phyloP scores from a whole-genome alignment of 2,113 vertebrate genomes.

The Lamprologus sp. region DNA sequence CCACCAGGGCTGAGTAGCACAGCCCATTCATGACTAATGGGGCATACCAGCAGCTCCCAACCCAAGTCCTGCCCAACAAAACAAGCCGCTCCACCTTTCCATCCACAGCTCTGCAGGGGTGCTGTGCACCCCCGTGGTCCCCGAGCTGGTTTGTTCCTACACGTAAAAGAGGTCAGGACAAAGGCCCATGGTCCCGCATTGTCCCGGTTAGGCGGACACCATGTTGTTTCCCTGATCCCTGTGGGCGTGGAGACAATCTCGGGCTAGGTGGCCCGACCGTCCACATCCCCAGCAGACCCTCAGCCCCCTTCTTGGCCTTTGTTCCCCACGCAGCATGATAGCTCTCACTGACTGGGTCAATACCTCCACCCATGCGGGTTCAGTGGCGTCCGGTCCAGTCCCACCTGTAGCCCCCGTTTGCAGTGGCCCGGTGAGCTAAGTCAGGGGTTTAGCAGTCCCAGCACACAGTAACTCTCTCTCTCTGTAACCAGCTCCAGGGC shows the following conservation, averaged over 20 bases:
- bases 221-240: background rate
- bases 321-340: fast-evolving
- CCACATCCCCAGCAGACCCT: background rate
- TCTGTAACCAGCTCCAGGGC: background rate
- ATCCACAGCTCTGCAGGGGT: background rate
- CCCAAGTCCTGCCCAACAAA: background rate
- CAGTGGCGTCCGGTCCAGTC: fast-evolving
- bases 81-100: background rate
- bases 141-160: background rate
- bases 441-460: background rate
- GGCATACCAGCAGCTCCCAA: background rate
- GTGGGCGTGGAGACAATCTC: no score
- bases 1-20: background rate
- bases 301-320: background rate
- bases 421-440: fast-evolving
- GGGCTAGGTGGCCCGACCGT: background rate
- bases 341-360: background rate
- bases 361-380: fast-evolving
- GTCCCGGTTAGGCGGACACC: fast-evolving
- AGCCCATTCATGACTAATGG: background rate
- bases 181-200: background rate
- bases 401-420: fast-evolving
- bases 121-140: background rate
- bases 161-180: fast-evolving
- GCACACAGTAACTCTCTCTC: background rate